Evolutionary conservation across 2,797 vertebrate genomes (phyloP), one percentile per base, ranked within the genome.

Genomic region (Erethizon dorsatum): DNA sequence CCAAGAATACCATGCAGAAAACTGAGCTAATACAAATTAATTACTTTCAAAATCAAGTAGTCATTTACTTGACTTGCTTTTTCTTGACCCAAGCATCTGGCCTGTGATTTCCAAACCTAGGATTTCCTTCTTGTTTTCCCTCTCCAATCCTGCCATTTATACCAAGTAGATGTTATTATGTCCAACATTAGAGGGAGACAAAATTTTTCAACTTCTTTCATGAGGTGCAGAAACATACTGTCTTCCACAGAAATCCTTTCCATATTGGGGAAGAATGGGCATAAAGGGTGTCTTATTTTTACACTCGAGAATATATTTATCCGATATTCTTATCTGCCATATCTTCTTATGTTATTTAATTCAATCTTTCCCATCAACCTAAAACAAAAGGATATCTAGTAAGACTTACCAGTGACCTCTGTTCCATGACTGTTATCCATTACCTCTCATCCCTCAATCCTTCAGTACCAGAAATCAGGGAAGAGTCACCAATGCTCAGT

Each of bases 211-310:
- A n/a, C 5, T 22, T 63, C 13, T 52, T 6, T n/a, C 14, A 57
- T 2, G 1, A 22, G 2, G 33, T 41, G 4, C 18, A 18, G 4
- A 75, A 88, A 88, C 47, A 6, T 50, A 75, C 50, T 13, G 45
- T 5, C 15, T 47, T 82, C 20, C 45, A 63, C 20, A 56, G 45
- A 11, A 54, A 41, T 6, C 10, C 17, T 41, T 33, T 20, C 1
- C 6, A 14, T 22, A 10, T 26, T 57, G 3, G 17, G 8, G 6
- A 1, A 33, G 2, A 26, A 5, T 45, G 8, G 2, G 14, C 12
- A 17, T 6, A 45, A 8, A 61, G 14, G 2, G 14, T 79, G 10
- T 65, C 41, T 9, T 54, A 0, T 69, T 78, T 78, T 54, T 56
- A 56, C 4, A 47, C 10, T 4, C 24, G 59, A 59, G 65, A 8